Conservation (phyloP, 1,140 invertebrate species). For the Brachionus plicatilis region DNA sequence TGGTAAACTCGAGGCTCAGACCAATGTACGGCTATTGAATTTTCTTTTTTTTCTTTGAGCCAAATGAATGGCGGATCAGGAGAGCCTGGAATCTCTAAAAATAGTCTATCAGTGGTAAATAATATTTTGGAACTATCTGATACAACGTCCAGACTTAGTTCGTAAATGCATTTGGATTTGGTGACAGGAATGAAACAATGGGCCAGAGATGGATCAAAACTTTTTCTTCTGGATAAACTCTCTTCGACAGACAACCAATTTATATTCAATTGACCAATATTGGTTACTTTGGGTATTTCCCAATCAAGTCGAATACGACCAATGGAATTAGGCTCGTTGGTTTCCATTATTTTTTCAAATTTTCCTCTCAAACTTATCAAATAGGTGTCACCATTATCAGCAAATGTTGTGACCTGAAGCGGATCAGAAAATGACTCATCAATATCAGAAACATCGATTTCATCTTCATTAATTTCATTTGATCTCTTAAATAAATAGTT, state of each 20-base stretch:
- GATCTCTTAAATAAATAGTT: neutral
- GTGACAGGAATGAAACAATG: constrained; percentile 49
- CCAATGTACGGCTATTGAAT: constrained; percentile 54
- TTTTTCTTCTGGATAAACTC: constrained; percentile 49
- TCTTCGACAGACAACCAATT: constrained; percentile 51
- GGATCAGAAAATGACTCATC: constrained; percentile 51
- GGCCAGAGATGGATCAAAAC: constrained; percentile 46
- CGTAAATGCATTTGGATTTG: constrained; percentile 48
- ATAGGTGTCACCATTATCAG: constrained; percentile 48
- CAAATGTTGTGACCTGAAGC: constrained; percentile 46
- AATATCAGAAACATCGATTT: constrained; percentile 49
- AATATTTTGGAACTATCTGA: constrained; percentile 47
- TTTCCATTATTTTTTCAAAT: constrained; percentile 35
- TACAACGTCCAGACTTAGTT: constrained; percentile 48
- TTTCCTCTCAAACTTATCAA: neutral
- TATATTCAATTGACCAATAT: constrained; percentile 51
- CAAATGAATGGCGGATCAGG: constrained; percentile 54
- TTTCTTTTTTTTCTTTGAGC: constrained; percentile 47
- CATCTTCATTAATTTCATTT: constrained; percentile 8
- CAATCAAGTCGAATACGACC: constrained; percentile 45
- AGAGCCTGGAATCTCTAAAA: constrained; percentile 52
- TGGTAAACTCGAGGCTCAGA: constrained; percentile 52
- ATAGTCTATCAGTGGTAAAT: constrained; percentile 46
- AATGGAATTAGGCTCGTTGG: neutral
- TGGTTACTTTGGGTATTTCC: constrained; percentile 47